Evolutionary conservation across 2,113 vertebrate species (phyloP), one percentile per base, ranked within the genome.

Genomic region (Aphyosemion australe): DNA sequence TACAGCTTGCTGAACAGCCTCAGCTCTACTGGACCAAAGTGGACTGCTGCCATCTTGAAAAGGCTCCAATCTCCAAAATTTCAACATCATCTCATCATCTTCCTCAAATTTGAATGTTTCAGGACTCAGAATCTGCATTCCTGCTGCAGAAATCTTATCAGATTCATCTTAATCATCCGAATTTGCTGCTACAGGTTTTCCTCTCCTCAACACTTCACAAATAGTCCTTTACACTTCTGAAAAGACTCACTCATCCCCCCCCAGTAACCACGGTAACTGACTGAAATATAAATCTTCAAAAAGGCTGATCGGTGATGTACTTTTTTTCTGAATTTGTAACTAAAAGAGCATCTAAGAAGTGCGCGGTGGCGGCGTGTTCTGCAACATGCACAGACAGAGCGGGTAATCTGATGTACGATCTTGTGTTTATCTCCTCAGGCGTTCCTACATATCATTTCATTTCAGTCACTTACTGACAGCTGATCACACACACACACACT

Each of bases 201-300:
- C 14, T 50, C 69, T 50, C 20, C 13, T 42, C 13, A 14, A 41
- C 31, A 69, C 61, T 56, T 71, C 12, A 56, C 72, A 59, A 61
- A 57, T 16, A 32, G 15, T 10, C 48, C 49, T 64, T 20, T 39
- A 12, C 41, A 65, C 59, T 67, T 53, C n/a, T 68, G 39, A 60
- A 43, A 61, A 32, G 41, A 49, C 41, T 77, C 9, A 19, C 51
- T 9, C 2, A 15, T 61, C 49, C 49, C 42, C 55, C 42, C 55
- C 66, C 56, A 34, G 84, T 88, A 84, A 85, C 88, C 86, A 87
- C 45, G 64, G 86, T 76, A 83, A 89, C 86, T 51, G 68, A 68
- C 39, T 26, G 21, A 62, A 52, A 39, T 31, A n/a, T 42, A 42
- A 34, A 54, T 55, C 42, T 75, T 62, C 61, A 46, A 49, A 57